Evolutionary conservation across 1,140 invertebrate species (phyloP), one percentile per base, ranked within the genome.

Genomic region (Panagrolaimus sp.): DNA sequence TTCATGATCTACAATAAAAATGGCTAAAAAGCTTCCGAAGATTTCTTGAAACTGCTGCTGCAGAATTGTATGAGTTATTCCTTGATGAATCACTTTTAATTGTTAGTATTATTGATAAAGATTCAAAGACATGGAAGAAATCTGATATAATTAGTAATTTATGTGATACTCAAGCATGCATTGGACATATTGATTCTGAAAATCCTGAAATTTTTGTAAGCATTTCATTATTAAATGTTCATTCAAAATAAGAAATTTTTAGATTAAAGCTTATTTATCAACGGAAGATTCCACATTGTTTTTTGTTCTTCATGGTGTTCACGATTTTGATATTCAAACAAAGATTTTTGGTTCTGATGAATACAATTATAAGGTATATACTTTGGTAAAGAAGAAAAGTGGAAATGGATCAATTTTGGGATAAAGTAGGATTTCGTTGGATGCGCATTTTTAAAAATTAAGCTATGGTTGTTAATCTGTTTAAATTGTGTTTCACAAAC

Each of bases 51-150:
- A n/a, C n/a, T n/a, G n/a, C n/a, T n/a, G n/a, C n/a, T n/a, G n/a
- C n/a, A n/a, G n/a, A n/a, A n/a, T n/a, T n/a, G n/a, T n/a, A n/a
- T n/a, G n/a, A n/a, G n/a, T n/a, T n/a, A n/a, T n/a, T n/a, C n/a
- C n/a, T n/a, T n/a, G n/a, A n/a, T n/a, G n/a, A n/a, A n/a, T n/a
- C n/a, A n/a, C n/a, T n/a, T n/a, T n/a, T n/a, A n/a, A 52, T 52
- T 52, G 48, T 24, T 8, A 52, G n/a, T n/a, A 52, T 52, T 14
- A 52, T 52, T 52, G 48, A 24, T 8, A 52, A 52, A 15, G 48
- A 52, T 52, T 52, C 48, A 7, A 52, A 52, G 48, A n/a, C 17
- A n/a, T 52, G 48, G 48, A 52, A 52, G 14, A 52, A 52, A 24
- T n/a, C 26, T 24, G 48, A 52, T 24, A 52, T 52, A 21, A 21